phyloP scores from a whole-genome alignment of 2,888 invertebrate genomes.

The Clunio marinus region DNA sequence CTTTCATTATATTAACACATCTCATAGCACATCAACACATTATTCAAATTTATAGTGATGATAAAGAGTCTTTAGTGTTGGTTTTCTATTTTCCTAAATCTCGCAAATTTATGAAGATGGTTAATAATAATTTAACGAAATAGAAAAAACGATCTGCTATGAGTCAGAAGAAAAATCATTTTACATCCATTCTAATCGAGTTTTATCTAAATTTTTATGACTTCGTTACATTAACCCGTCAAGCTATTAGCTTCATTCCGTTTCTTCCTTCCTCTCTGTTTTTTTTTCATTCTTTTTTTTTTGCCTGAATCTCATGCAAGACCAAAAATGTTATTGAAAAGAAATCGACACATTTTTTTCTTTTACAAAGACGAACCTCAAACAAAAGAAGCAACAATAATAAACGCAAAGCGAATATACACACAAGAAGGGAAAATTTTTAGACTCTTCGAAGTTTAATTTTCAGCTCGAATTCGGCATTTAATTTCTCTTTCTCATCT shows the following conservation, averaged over 20 bases:
- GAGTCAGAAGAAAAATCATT: not conserved
- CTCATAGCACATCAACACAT: too few relatives aligned
- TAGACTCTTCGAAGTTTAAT: slow-evolving; percentile 26
- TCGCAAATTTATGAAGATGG: not conserved
- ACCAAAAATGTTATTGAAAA: slow-evolving; percentile 20
- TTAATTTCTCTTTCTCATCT: not conserved
- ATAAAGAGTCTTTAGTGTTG: too few relatives aligned
- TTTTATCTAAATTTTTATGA: too few relatives aligned
- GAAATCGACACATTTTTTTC: slow-evolving; percentile 26
- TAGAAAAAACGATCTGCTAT: not conserved
- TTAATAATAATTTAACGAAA: not conserved
- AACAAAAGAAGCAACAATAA: slow-evolving; percentile 9
- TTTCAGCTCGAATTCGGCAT: slow-evolving; percentile 8
- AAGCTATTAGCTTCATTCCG: not conserved
- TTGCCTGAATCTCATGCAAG: slow-evolving; percentile 2
- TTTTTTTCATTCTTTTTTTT: too few relatives aligned
- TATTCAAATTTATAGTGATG: too few relatives aligned
- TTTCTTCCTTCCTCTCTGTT: not conserved
- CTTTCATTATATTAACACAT: too few relatives aligned
- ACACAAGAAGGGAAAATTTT: slow-evolving; percentile 4
- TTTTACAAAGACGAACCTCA: not conserved
- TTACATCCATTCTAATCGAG: too few relatives aligned
- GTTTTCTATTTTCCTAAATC: too few relatives aligned
- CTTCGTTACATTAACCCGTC: slow-evolving; percentile 1
- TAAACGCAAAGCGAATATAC: slow-evolving; percentile 12